Evolutionary conservation across 2,797 vertebrate species (phyloP), one percentile per base, ranked within the genome.

Genomic region (Schizopygopsis pylzovi): DNA sequence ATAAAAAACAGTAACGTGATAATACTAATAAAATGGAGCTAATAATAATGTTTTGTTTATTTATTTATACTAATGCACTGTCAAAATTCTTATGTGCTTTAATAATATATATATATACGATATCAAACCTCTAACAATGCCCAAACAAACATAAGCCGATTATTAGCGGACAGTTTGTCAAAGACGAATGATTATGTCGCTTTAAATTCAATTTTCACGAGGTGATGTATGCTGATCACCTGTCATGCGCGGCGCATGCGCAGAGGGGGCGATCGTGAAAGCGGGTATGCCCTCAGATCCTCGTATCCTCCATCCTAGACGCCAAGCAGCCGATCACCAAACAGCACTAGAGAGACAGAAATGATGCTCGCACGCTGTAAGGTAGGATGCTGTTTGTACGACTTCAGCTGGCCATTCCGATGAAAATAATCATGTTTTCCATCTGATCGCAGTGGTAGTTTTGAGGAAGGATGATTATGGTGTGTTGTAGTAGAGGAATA

Each of bases 201-300:
- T 95, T 96, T 95, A 96, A 95, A 94, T 95, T 91, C 87, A 92
- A 91, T 94, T 93, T 93, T 93, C 91, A 87, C 91, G 90, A 92
- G 86, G 90, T 92, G 94, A 93, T 92, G 92, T 88, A 92, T 89
- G 88, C 92, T 94, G 95, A 96, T 95, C 94, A 93, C 94, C 95
- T 94, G 95, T 93, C 91, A 89, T 83, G 87, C 75, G 75, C 82
- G 22, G 95, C 94, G 96, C 97, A 93, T 96, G 97, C 97, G 96
- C 96, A 91, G 47, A 91, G 84, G 75, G 15, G 81, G 25, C 79
- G 89, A 92, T 93, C 93, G 91, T 93, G 94, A 93, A 92, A 76
- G 84, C 82, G 79, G 67, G 87, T 92, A 91, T 92, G 92, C 90
- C 92, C 63, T 89, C 91, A 91, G 93, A 92, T 92, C 92, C 75